These are phyloP conservation scores for Cyphomyrus discorhynchus DNA, from an alignment of 2,113 vertebrate species.

Conservation along the genomic window DNA sequence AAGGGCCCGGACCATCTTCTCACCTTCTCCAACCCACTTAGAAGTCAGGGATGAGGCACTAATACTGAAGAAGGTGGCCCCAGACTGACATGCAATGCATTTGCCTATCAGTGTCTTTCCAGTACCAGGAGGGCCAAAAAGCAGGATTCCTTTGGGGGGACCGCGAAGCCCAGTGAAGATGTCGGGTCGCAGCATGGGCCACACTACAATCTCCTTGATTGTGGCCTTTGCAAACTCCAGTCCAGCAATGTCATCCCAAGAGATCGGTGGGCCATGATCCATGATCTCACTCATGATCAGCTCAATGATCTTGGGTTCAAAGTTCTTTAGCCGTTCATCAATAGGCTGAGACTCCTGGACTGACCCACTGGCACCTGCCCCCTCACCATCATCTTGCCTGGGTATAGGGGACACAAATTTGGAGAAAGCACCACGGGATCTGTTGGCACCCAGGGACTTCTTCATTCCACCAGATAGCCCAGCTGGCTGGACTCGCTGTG, in stretches of 20 bases:
- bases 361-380: constrained; percentile 21
- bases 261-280: constrained; percentile 83
- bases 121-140: constrained; percentile 92
- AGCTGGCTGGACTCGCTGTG: constrained; percentile 43
- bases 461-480: constrained; percentile 57
- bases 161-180: constrained; percentile 90
- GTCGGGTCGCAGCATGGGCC: constrained; percentile 94
- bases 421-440: constrained; percentile 72
- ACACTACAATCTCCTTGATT: constrained; percentile 94
- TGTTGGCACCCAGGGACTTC: constrained; percentile 81
- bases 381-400: constrained; percentile 64
- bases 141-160: constrained; percentile 89
- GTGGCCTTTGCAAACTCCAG: constrained; percentile 92
- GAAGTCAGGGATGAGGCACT: constrained; percentile 94
- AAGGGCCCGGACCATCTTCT: constrained; percentile 92
- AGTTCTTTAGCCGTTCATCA: constrained; percentile 80
- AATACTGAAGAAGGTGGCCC: constrained; percentile 95
- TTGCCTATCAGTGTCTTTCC: constrained; percentile 96
- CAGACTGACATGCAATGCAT: constrained; percentile 91
- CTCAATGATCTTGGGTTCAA: constrained; percentile 92
- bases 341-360: constrained; percentile 41
- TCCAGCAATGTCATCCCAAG: constrained; percentile 92
- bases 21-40: constrained; percentile 95
- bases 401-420: constrained; percentile 86
- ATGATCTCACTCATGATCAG: constrained; percentile 93